Base-by-base conservation (phyloP, 2,113 vertebrate species). In the Ictalurus furcatus region DNA sequence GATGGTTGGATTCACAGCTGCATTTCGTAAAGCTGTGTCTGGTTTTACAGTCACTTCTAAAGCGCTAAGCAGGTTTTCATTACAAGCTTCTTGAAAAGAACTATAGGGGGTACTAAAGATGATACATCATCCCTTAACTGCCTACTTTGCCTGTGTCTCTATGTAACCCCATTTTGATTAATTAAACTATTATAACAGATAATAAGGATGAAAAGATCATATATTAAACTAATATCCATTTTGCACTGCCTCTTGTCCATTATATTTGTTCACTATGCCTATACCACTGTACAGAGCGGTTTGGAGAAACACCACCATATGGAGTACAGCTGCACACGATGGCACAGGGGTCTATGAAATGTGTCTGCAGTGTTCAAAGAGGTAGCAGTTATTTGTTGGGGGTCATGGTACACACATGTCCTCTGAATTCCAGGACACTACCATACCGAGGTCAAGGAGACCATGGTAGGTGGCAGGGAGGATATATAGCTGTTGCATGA, bases 251-350 rank as follows among this genome's bases (percentile, higher is more conserved):
- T 83, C 85, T 79, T 86, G 25, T 52, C 61, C 21, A 65, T 71
- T 71, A 79, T 85, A 59, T 85, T 76, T 92, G 85, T 88, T 85
- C 59, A 52, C 63, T 89, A 9, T 93, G 85, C 91, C 88, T 88
- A 61, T 61, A 86, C 71, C 86, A 61, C 44, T 80, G 34, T 73
- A 58, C 84, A 86, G 69, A 88, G 88, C 61, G 40, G 82, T 81
- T 91, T 34, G 71, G 78, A 88, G 90, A 92, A 30, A 11, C 71
- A 65, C 40, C 30, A 65, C 86, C 91, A 93, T 91, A 86, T 91
- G 91, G 84, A 84, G 54, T 88, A 81, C 91, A 92, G 90, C 90
- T 91, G 89, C 87, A 88, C 59, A 84, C 34, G 37, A 74, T 85
- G 63, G 86, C 34, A 86, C 59, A 52, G 37, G 80, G 84, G 82